Evolutionary conservation across 2,113 vertebrate genomes (phyloP).

Genomic region (Picathartes gymnocephalus): DNA sequence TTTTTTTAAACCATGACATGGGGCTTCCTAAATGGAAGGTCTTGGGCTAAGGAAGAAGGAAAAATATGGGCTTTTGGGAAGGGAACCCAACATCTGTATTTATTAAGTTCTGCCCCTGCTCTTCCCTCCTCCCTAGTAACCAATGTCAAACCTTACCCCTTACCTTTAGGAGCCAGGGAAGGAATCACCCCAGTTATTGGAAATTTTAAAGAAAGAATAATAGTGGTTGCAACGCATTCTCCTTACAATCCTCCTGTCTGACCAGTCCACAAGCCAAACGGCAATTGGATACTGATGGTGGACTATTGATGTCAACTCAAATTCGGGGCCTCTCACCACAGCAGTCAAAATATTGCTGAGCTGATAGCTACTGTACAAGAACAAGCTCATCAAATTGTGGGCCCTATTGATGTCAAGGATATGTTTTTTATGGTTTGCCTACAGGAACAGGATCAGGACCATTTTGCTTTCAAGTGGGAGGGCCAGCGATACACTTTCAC

Average conservation of each 20-base stretch:
- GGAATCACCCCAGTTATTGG: neutral
- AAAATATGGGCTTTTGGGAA: neutral
- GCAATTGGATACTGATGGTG: neutral
- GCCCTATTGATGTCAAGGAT: neutral
- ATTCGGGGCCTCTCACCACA: neutral
- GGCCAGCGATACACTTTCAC: neutral
- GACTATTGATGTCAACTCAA: neutral
- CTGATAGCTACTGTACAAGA: neutral
- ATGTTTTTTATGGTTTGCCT: neutral
- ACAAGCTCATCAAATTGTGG: neutral
- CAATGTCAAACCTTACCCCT: neutral
- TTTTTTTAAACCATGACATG: no score
- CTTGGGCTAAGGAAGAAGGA: neutral
- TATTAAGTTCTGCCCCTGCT: neutral
- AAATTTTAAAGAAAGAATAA: neutral
- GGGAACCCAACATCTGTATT: neutral
- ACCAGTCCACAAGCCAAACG: neutral
- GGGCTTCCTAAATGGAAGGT: neutral
- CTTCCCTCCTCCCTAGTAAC: neutral
- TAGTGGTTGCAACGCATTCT: neutral
- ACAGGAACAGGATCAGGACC: neutral
- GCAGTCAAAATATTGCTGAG: neutral
- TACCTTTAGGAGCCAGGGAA: neutral
- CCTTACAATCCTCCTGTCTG: neutral
- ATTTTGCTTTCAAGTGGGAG: neutral